Conservation (phyloP, 2,888 invertebrate species). For the Tenthredo scrophulariae region DNA sequence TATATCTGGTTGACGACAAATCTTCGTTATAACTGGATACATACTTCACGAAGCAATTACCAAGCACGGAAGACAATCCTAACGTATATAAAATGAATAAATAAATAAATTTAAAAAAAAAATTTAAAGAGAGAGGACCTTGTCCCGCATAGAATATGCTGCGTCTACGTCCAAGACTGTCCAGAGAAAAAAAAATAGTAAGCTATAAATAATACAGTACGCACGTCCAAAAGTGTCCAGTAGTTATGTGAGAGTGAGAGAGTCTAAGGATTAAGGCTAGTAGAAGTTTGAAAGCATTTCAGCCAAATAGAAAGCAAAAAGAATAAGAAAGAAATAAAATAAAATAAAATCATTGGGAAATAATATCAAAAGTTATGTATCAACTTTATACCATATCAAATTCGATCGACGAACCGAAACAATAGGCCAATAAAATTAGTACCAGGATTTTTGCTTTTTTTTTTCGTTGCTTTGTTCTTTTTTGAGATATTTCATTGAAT, state of each 20-base stretch:
- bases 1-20: constrained; percentile 24
- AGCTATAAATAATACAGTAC: constrained; percentile 66
- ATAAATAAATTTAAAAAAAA: not conserved
- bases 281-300: constrained; percentile 44
- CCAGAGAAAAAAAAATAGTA: constrained; percentile 57
- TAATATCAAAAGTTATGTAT: constrained; percentile 22
- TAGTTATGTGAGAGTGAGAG: constrained; percentile 64
- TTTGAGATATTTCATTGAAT: not conserved
- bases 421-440: not conserved
- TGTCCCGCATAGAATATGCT: constrained; percentile 57
- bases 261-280: constrained; percentile 63
- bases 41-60: constrained; percentile 48
- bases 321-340: not conserved
- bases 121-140: constrained; percentile 43
- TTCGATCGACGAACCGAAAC: constrained; percentile 59
- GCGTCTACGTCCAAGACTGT: constrained; percentile 64
- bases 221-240: constrained; percentile 69
- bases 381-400: constrained; percentile 46
- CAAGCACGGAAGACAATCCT: constrained; percentile 52
- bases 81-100: constrained; percentile 11
- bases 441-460: not conserved
- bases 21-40: constrained; percentile 22
- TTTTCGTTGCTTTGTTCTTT: constrained; percentile 24
- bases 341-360: not conserved
- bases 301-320: constrained; percentile 45